phyloP scores from a whole-genome alignment of 2,797 vertebrate genomes.

The Hyperoplus lanceolatus region DNA sequence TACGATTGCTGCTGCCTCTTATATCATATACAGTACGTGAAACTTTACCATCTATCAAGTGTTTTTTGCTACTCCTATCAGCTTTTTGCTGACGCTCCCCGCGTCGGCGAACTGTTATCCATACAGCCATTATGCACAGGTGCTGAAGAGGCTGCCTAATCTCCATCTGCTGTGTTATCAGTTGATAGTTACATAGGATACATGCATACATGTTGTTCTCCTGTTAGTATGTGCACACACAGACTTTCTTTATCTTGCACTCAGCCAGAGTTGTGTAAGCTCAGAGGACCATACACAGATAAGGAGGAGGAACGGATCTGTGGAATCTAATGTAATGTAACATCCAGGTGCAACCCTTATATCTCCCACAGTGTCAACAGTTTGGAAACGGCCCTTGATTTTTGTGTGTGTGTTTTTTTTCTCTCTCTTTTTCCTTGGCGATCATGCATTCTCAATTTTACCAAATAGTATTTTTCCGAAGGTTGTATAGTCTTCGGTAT shows the following conservation, averaged over 20 bases:
- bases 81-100: slow-evolving; percentile 47
- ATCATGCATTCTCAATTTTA: neutral
- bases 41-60: slow-evolving; percentile 24
- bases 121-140: slow-evolving; percentile 55
- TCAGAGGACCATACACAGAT: slow-evolving; percentile 21
- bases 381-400: neutral
- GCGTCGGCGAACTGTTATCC: slow-evolving; percentile 54
- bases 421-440: neutral
- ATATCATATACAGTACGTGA: slow-evolving; percentile 36
- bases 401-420: too few species aligned
- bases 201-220: slow-evolving; percentile 43
- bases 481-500: neutral
- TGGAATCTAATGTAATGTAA: slow-evolving; percentile 41
- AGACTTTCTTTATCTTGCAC: slow-evolving; percentile 63
- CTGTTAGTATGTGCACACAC: slow-evolving; percentile 52
- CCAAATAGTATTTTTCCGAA: slow-evolving; percentile 7
- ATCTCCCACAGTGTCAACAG: slow-evolving; percentile 11
- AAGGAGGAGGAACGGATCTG: slow-evolving; percentile 31
- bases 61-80: slow-evolving; percentile 20
- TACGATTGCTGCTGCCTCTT: slow-evolving; percentile 15
- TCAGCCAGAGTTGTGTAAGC: slow-evolving; percentile 58
- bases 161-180: slow-evolving; percentile 67
- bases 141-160: slow-evolving; percentile 54
- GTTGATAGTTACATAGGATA: slow-evolving; percentile 33
- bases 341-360: slow-evolving; percentile 33